These are phyloP conservation scores for Tromatobia lineatoria DNA, from an alignment of 2,888 invertebrate species.

Conservation along the genomic window DNA sequence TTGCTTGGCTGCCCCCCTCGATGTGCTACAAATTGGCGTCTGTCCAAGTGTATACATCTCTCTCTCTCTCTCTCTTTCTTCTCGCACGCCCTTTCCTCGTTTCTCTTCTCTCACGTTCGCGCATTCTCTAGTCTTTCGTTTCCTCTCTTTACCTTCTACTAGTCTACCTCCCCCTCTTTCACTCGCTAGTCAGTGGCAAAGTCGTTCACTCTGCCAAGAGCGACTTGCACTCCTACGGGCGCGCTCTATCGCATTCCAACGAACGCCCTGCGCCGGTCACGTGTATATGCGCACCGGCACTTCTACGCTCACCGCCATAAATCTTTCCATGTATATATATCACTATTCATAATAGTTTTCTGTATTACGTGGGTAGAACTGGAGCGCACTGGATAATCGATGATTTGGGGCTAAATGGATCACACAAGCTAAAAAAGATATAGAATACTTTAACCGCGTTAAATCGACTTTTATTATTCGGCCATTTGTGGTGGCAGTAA, in stretches of 20 bases:
- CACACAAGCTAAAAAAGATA: neutral
- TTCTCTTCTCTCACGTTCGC: constrained; percentile 13
- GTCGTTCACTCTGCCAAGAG: constrained; percentile 61
- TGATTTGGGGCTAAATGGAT: neutral
- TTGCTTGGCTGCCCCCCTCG: constrained; percentile 11
- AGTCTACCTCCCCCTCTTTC: constrained; percentile 6
- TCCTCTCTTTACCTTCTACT: neutral
- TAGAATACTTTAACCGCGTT: too few species aligned
- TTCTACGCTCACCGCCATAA: neutral
- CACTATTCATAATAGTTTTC: neutral
- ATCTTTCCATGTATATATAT: neutral
- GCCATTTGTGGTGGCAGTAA: too few species aligned
- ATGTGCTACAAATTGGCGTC: constrained; percentile 66
- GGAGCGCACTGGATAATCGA: neutral
- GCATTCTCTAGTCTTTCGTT: constrained; percentile 16
- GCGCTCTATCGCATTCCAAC: constrained; percentile 57
- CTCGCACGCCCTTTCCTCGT: constrained; percentile 15
- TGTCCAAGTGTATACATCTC: constrained; percentile 55
- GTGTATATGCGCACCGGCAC: constrained; percentile 11
- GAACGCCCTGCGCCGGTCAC: constrained; percentile 27
- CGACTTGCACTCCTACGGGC: constrained; percentile 27
- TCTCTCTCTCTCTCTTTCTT: neutral
- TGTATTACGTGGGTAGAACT: neutral
- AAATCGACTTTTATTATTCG: too few species aligned
- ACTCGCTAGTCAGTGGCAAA: constrained; percentile 17